Conservation (phyloP, 2,888 invertebrate genomes). For the Calameuta idolon region DNA sequence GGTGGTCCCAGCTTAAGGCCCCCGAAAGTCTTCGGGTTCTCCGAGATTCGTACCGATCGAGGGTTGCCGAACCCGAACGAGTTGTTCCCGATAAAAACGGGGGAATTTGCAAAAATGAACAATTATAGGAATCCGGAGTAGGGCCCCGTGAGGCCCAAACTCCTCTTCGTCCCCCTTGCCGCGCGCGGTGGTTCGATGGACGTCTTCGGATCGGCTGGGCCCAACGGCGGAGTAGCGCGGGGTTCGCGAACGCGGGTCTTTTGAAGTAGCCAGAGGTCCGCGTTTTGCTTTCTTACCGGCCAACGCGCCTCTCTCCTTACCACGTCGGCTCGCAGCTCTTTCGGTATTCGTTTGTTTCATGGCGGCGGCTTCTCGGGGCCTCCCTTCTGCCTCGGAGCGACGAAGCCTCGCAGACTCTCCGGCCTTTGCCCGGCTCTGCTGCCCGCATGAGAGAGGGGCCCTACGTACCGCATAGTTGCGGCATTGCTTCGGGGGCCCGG, state of each 20-base stretch:
- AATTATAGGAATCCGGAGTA: conserved; percentile 66
- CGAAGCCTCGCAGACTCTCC: neutral
- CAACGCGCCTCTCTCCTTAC: conserved; percentile 7
- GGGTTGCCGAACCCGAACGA: conserved; percentile 7
- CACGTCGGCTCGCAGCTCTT: conserved; percentile 45
- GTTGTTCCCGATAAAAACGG: conserved; percentile 48
- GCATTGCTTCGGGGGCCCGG: conserved; percentile 47
- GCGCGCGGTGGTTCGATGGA: neutral
- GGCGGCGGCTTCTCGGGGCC: conserved; percentile 48
- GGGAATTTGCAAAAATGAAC: conserved; percentile 66
- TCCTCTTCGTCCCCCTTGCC: neutral
- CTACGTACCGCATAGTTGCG: conserved; percentile 50
- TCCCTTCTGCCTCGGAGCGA: neutral
- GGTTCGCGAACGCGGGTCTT: conserved; percentile 61
- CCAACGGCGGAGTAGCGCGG: conserved; percentile 32
- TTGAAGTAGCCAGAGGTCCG: conserved; percentile 57
- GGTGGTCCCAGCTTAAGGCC: neutral
- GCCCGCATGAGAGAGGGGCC: conserved; percentile 14
- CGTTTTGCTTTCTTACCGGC: conserved; percentile 41
- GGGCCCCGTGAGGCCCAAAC: conserved; percentile 17
- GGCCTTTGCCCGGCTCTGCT: conserved; percentile 2
- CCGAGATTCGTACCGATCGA: neutral
- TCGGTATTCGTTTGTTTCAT: conserved; percentile 62
- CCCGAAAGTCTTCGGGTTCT: neutral
- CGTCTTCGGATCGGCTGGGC: neutral